Conservation (phyloP, 2,888 invertebrate genomes). For the Erebia palarica region DNA sequence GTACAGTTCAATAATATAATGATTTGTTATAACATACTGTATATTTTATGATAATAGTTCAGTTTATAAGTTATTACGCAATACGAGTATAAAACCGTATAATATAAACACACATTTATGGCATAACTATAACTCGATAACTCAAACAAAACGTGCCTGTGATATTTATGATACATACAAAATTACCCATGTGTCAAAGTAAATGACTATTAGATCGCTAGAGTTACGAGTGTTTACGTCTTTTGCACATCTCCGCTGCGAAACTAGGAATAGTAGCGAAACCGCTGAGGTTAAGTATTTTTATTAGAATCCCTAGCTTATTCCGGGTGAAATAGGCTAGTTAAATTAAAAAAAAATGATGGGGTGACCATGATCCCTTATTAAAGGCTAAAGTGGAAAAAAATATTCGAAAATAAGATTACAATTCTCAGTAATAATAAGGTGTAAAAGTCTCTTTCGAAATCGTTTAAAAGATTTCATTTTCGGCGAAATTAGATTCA, state of each 20-base stretch:
- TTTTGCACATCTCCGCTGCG: no score
- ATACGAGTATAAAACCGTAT: background rate
- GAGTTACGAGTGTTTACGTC: no score
- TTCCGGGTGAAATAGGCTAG: no score
- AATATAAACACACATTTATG: conserved; percentile 8
- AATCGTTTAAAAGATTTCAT: conserved; percentile 12
- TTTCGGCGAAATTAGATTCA: conserved; percentile 18
- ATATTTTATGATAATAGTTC: background rate
- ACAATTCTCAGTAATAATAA: background rate
- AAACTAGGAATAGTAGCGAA: no score
- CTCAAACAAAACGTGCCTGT: conserved; percentile 7
- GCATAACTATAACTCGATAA: conserved; percentile 7
- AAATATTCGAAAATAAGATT: no score
- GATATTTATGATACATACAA: background rate
- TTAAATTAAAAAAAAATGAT: no score
- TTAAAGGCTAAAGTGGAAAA: no score
- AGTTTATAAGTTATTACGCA: background rate
- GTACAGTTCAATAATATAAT: background rate
- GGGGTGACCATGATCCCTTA: no score
- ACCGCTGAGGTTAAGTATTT: no score
- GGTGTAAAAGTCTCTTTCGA: conserved; percentile 17
- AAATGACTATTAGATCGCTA: background rate
- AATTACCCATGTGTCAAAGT: background rate
- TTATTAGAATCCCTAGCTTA: no score
- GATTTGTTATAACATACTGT: background rate